Conservation (phyloP, 92 coral and sea anemone genomes). For the Phenganax marumi region DNA sequence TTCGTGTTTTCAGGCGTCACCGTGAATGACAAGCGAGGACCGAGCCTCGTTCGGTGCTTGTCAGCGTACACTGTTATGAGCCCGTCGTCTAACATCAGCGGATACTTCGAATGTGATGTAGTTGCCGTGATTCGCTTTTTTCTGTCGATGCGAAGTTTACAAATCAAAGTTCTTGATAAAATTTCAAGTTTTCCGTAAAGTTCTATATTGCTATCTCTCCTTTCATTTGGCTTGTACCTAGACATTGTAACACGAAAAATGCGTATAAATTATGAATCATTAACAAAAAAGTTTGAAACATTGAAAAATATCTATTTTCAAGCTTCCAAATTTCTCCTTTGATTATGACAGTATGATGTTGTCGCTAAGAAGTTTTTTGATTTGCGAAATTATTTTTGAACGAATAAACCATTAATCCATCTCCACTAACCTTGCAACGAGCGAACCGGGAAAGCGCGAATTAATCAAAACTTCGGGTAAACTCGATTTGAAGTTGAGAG, state of each 20-base stretch:
- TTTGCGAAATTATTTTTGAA: background rate
- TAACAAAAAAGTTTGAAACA: background rate
- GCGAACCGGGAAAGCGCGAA: slow-evolving; percentile 68
- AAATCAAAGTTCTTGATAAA: slow-evolving; percentile 72
- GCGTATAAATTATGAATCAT: background rate
- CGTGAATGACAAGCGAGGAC: slow-evolving; percentile 69
- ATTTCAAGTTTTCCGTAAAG: slow-evolving; percentile 61
- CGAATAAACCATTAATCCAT: background rate
- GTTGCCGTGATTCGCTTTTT: slow-evolving; percentile 59
- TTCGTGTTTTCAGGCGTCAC: slow-evolving; percentile 73
- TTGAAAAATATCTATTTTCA: no score
- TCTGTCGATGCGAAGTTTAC: slow-evolving; percentile 62
- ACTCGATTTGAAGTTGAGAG: slow-evolving; percentile 71
- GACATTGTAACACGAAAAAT: background rate
- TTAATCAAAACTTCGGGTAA: slow-evolving; percentile 69
- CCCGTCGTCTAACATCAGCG: slow-evolving; percentile 82
- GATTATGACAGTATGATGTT: no score
- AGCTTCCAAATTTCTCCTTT: no score
- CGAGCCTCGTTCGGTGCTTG: slow-evolving; percentile 66
- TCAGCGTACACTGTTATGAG: slow-evolving; percentile 75
- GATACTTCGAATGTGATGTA: slow-evolving; percentile 68
- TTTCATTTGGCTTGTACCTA: slow-evolving; percentile 32
- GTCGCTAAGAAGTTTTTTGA: no score
- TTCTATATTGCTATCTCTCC: background rate
- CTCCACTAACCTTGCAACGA: slow-evolving; percentile 44